These are phyloP conservation scores for Sylvia atricapilla DNA, from an alignment of 2,113 vertebrate genomes.

Conservation along the genomic window DNA sequence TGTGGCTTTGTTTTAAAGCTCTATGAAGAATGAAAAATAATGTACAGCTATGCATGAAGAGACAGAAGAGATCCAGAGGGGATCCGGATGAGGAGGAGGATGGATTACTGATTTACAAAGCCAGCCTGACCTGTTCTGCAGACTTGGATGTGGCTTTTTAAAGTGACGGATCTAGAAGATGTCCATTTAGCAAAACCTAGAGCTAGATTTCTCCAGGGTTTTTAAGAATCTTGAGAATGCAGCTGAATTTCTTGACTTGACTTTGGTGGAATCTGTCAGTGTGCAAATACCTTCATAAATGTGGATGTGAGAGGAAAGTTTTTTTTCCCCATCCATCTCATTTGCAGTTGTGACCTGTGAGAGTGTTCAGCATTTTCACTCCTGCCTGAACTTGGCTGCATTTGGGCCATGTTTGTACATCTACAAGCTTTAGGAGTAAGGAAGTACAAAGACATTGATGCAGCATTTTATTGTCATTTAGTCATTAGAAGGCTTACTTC, in stretches of 20 bases:
- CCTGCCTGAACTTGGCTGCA: not conserved
- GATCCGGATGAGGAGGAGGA: not conserved
- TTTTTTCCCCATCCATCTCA: not conserved
- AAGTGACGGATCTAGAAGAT: not conserved
- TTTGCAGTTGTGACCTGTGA: not conserved
- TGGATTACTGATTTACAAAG: conserved; percentile 59
- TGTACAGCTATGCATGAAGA: not conserved
- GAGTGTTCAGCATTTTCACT: not conserved
- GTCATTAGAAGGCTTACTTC: not conserved
- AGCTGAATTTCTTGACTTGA: not conserved
- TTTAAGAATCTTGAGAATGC: not conserved
- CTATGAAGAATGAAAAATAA: not conserved
- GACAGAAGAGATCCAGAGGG: conserved; percentile 16
- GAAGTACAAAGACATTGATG: not conserved
- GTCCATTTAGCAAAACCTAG: not conserved
- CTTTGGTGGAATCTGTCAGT: not conserved
- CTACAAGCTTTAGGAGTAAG: not conserved
- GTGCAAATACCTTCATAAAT: not conserved
- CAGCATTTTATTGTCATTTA: not conserved
- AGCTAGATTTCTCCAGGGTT: not conserved
- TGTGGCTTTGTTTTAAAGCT: not conserved
- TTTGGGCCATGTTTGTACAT: not conserved
- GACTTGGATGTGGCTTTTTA: not conserved
- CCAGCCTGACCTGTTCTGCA: conserved; percentile 20
- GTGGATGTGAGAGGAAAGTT: not conserved